Evolutionary conservation across 2,888 invertebrate genomes (phyloP).

Genomic region (Clepsis dumicolana): DNA sequence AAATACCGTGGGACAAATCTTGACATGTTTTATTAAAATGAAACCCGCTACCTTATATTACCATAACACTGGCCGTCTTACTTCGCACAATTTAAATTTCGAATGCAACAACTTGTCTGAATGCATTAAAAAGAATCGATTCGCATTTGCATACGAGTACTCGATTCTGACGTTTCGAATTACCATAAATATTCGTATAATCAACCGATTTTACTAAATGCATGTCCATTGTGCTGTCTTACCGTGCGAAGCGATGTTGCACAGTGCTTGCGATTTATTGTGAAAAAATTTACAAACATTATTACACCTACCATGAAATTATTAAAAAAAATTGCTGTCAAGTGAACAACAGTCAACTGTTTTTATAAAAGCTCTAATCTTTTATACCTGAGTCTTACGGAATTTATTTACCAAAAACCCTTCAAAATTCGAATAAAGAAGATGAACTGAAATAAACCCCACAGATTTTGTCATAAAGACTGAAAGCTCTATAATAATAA

Average conservation of each 20-base stretch:
- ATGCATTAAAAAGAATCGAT: slow-evolving; percentile 40
- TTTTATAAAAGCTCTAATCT: too few species aligned
- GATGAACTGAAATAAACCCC: too few species aligned
- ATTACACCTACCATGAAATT: too few species aligned
- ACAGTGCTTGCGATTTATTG: slow-evolving; percentile 17
- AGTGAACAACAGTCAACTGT: too few species aligned
- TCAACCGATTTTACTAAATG: slow-evolving; percentile 61
- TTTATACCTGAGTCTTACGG: too few species aligned
- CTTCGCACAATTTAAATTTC: slow-evolving; percentile 42
- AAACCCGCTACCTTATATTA: slow-evolving; percentile 23
- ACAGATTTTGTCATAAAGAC: too few species aligned
- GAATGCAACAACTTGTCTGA: slow-evolving; percentile 39
- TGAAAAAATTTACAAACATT: too few species aligned
- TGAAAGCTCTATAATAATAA: too few species aligned
- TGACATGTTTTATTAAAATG: slow-evolving; percentile 1
- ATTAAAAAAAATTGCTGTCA: too few species aligned
- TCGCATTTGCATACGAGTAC: slow-evolving; percentile 58
- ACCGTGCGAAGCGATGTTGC: slow-evolving; percentile 41
- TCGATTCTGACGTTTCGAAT: slow-evolving; percentile 56
- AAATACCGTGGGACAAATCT: slow-evolving; percentile 22
- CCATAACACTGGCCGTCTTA: slow-evolving; percentile 40
- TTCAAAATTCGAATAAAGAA: too few species aligned
- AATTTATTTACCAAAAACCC: too few species aligned
- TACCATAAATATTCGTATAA: slow-evolving; percentile 65
- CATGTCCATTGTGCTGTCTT: slow-evolving; percentile 47